Evolutionary conservation across 2,888 invertebrate genomes (phyloP).

Genomic region (Tuta absoluta): DNA sequence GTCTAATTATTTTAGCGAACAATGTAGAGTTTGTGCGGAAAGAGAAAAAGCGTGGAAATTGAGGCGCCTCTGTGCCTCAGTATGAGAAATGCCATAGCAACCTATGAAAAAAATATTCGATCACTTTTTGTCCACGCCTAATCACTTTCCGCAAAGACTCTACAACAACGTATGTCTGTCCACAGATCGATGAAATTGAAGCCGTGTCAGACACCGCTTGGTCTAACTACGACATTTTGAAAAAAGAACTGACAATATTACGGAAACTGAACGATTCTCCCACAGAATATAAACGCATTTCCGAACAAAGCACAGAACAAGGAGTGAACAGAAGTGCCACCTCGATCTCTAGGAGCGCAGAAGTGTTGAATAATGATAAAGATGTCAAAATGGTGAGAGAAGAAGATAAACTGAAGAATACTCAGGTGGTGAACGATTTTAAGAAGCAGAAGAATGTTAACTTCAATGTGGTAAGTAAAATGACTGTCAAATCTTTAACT

Average conservation of each 20-base stretch:
- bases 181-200: neutral
- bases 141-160: no score
- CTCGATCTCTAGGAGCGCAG: neutral
- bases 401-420: slow-evolving; percentile 46
- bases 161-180: no score
- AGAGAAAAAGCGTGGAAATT: no score
- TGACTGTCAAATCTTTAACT: no score
- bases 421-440: slow-evolving; percentile 64
- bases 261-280: slow-evolving; percentile 54
- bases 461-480: slow-evolving; percentile 55
- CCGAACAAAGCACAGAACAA: neutral
- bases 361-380: slow-evolving; percentile 55
- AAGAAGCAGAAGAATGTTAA: slow-evolving; percentile 71
- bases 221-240: slow-evolving; percentile 52
- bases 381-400: slow-evolving; percentile 33
- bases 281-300: slow-evolving; percentile 34
- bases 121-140: no score
- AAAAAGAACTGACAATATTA: slow-evolving; percentile 53
- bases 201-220: slow-evolving; percentile 36
- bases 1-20: no score
- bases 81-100: no score
- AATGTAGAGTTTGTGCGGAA: no score
- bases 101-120: no score
- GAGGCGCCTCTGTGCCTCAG: no score
- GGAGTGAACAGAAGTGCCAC: neutral